Evolutionary conservation across 2,113 vertebrate genomes (phyloP).

Genomic region (Pterophyllum scalare): DNA sequence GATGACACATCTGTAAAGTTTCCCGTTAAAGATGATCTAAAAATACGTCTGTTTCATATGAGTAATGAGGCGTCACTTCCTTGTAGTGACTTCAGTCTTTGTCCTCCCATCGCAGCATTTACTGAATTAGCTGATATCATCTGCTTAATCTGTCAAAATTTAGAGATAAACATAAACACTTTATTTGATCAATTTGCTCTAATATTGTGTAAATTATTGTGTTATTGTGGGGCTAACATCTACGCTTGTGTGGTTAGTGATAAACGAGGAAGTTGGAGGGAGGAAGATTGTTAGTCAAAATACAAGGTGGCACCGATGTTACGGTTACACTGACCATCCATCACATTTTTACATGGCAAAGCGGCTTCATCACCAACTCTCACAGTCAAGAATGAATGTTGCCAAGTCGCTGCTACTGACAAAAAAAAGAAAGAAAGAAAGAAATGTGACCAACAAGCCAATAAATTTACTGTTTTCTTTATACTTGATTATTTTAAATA

Average conservation of each 20-base stretch:
- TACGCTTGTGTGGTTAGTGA: neutral
- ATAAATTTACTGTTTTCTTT: too few relatives aligned
- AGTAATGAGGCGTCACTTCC: neutral
- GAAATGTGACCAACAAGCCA: neutral
- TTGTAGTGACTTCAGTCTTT: neutral
- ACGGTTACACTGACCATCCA: neutral
- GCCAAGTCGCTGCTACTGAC: neutral
- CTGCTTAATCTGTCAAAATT: neutral
- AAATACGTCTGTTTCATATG: neutral
- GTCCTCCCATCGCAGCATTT: neutral
- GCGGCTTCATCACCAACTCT: neutral
- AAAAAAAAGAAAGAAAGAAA: neutral
- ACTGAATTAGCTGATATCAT: neutral
- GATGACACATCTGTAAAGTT: neutral
- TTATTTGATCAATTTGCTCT: neutral
- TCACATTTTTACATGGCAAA: conserved; percentile 1
- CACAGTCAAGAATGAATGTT: neutral
- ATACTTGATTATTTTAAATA: neutral
- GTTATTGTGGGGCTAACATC: neutral
- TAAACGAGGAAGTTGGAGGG: neutral
- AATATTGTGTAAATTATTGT: neutral
- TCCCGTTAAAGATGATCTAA: neutral
- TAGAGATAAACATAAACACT: neutral
- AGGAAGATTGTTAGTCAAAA: neutral
- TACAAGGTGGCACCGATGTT: too few relatives aligned